phyloP scores from a whole-genome alignment of 1,140 invertebrate species.

The Ostrea denselamellosa region DNA sequence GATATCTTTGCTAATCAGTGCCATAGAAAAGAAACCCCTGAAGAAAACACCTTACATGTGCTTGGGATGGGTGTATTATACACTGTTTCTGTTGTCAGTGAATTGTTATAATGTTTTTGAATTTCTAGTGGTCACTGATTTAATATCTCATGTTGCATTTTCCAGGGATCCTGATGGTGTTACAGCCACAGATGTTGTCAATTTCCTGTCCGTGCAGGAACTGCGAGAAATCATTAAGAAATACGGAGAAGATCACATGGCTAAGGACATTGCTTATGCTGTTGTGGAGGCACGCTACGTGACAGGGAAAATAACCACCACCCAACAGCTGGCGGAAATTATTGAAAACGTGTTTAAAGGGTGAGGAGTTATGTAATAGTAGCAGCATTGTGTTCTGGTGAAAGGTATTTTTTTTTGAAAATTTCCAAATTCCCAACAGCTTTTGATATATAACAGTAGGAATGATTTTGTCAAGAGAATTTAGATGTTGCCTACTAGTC shows the following conservation, averaged over 20 bases:
- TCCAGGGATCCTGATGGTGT: conserved; percentile 82
- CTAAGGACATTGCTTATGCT: conserved; percentile 91
- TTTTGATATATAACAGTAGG: too few species aligned
- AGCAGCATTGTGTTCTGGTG: too few species aligned
- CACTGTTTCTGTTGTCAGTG: too few species aligned
- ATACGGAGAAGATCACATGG: conserved; percentile 94
- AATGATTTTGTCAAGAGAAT: too few species aligned
- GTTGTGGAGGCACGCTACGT: conserved; percentile 92
- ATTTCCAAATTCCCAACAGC: too few species aligned
- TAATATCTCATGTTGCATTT: not conserved
- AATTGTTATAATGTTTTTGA: too few species aligned
- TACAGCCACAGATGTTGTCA: conserved; percentile 92
- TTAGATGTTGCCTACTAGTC: too few species aligned
- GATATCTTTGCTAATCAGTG: too few species aligned
- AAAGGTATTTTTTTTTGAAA: too few species aligned
- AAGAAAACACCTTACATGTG: not conserved
- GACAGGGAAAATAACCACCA: conserved; percentile 89
- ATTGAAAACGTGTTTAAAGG: conserved; percentile 84
- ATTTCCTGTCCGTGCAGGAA: conserved; percentile 87
- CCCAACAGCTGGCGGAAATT: conserved; percentile 89
- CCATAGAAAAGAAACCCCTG: too few species aligned
- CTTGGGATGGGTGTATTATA: too few species aligned
- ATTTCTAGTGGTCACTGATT: not conserved
- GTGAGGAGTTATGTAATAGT: conserved; percentile 55
- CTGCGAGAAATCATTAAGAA: conserved; percentile 89